Evolutionary conservation across 2,113 vertebrate genomes (phyloP), one percentile per base, ranked within the genome.

Genomic region (Semicossyphus pulcher): DNA sequence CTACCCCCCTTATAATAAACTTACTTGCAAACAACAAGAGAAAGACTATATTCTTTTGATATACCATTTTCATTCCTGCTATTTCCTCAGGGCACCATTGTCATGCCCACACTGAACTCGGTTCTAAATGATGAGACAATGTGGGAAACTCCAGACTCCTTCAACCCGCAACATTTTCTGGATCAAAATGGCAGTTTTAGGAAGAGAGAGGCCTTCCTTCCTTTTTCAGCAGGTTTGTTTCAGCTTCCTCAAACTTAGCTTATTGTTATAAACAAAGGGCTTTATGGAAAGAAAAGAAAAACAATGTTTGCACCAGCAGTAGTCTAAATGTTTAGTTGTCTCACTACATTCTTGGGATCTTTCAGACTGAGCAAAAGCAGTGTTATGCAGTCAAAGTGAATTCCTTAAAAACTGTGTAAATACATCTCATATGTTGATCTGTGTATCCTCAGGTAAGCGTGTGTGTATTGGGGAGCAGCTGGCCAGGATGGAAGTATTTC

Each of bases 91-190:
- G 94, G 94, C 1, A 93, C 94, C 28, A 20, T 89, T 2, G 10
- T 97, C 68, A 2, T 94, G 21, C 86, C 92, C 57, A 92, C 84
- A 29, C 89, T 97, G 75, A 89, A 89, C 29, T 96, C 94, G 0
- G 91, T 96, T 49, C 92, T 96, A 58, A 88, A 83, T 0, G 95
- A 96, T 78, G 90, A 92, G 18, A 42, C 73, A 0, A 89, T 94
- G 77, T 96, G 95, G 95, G 92, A 95, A 67, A 95, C 94, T 14
- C 92, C 95, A 4, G 88, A 95, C 73, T 78, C 79, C 1, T 96
- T 97, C 87, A 96, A 96, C 81, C 95, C 95, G 1, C 90, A 93
- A 48, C 96, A 96, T 68, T 97, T 97, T 72, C 87, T 97, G 91
- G 95, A 96, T 58, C 52, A 66, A 61, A 93, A 96, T 0, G 93